Base-by-base conservation (phyloP, 2,797 vertebrate species). In the Aselliscus stoliczkanus region DNA sequence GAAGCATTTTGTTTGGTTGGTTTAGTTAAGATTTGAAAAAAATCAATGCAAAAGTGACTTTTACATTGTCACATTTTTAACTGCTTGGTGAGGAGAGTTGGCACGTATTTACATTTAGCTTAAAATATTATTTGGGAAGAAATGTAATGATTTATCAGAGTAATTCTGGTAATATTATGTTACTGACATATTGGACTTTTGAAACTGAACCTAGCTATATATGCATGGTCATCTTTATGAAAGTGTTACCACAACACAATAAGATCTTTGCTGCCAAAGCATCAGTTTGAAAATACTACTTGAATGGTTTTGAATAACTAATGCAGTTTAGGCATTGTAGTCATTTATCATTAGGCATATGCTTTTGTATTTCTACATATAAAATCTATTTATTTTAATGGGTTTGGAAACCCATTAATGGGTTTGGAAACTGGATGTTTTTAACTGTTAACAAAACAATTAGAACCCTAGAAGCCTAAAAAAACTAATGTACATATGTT, bases 41-140 rank as follows among this genome's bases (percentile, higher is more conserved):
- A 80, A 65, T 85, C 1, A 62, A 4, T 79, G 1, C 21, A 39
- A 79, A 92, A 72, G 27, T 87, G 42, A 93, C 27, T 90, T 39
- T 84, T 81, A 86, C 93, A 52, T 83, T 95, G n/a, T 52, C 70
- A 87, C 44, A 7, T 62, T 97, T 96, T 93, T 39, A 88, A 76
- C 42, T 77, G n/a, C 18, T 42, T 90, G 39, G 2, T 93, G 77
- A 92, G 34, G 44, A 65, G 58, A 81, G 11, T 93, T 88, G 39
- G 64, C 31, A 79, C 42, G 60, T 67, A 77, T 17, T 92, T 52
- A 90, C 18, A 64, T 77, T 84, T 95, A 85, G 54, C 54, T 79
- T 92, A 84, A 92, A 95, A 31, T 82, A 64, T 60, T 80, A 67
- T 80, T 73, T 90, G 42, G 14, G 47, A 47, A 93, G 81, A 95